Conservation (phyloP, 1,140 invertebrate genomes). For the Archivesica marissinica region DNA sequence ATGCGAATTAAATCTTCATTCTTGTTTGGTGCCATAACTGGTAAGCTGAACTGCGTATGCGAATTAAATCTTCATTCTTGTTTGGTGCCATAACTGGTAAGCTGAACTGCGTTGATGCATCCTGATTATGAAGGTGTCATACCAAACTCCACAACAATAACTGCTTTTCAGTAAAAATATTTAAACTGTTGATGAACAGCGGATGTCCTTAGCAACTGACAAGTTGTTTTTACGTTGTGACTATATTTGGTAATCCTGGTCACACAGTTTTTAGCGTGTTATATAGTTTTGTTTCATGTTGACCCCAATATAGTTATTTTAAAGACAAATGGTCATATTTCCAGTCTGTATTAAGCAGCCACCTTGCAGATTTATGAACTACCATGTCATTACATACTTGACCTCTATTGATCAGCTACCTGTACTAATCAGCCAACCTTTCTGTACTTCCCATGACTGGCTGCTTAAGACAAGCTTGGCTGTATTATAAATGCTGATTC, state of each 20-base stretch:
- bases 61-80: no score
- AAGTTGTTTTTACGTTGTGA: conserved; percentile 17
- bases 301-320: background rate
- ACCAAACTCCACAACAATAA: background rate
- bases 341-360: background rate
- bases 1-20: no score
- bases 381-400: background rate
- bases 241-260: background rate
- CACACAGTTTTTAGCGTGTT: conserved; percentile 2
- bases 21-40: no score
- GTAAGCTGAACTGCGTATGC: background rate
- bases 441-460: no score
- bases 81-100: no score
- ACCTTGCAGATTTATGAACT: background rate
- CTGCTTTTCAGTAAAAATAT: no score
- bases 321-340: background rate
- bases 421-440: no score
- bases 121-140: background rate
- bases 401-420: no score
- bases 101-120: background rate
- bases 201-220: conserved; percentile 1
- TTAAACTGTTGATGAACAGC: no score
- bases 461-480: background rate
- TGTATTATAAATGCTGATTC: background rate
- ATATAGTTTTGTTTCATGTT: conserved; percentile 43